Percentiles rank a stretch among this genome's conserved stretches.
These are phyloP conservation scores for Lordiphosa mommai DNA, from an alignment of 1,140 invertebrate genomes.

Conservation along the genomic window DNA sequence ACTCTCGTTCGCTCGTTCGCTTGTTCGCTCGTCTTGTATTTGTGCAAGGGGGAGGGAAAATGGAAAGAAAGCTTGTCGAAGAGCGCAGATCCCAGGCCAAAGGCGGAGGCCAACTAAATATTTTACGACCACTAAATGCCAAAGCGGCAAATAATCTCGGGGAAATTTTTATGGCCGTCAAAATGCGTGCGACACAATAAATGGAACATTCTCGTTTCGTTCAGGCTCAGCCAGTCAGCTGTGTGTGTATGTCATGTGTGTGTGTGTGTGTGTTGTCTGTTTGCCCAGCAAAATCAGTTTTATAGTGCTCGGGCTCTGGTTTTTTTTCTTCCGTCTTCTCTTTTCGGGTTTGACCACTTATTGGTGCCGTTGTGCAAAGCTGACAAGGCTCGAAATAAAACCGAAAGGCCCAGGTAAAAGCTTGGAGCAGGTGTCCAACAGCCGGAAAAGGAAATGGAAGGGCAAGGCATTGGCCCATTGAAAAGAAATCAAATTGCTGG, in stretches of 20 bases:
- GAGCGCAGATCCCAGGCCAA: background rate
- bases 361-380: constrained; percentile 15
- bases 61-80: too few species aligned
- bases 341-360: constrained; percentile 10
- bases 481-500: constrained; percentile 20
- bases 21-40: too few species aligned
- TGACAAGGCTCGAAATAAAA: constrained; percentile 9
- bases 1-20: background rate
- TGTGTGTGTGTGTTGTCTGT: constrained; percentile 3
- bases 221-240: background rate
- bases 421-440: background rate
- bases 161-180: constrained; percentile 18
- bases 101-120: constrained; percentile 12
- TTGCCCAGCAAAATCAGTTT: constrained; percentile 3
- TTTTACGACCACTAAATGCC: constrained; percentile 27
- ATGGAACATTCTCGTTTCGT: constrained; percentile 15
- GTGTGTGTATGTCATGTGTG: background rate
- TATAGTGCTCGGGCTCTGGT: constrained; percentile 4
- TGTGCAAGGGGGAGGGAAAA: too few species aligned
- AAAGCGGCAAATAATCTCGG: constrained; percentile 24
- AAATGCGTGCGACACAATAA: constrained; percentile 25
- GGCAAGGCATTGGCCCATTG: constrained; percentile 10
- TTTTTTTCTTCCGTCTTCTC: background rate
- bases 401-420: constrained; percentile 7
- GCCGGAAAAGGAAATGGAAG: constrained; percentile 1